These are phyloP conservation scores for Ruditapes philippinarum DNA, from an alignment of 1,140 invertebrate genomes.

Conservation along the genomic window DNA sequence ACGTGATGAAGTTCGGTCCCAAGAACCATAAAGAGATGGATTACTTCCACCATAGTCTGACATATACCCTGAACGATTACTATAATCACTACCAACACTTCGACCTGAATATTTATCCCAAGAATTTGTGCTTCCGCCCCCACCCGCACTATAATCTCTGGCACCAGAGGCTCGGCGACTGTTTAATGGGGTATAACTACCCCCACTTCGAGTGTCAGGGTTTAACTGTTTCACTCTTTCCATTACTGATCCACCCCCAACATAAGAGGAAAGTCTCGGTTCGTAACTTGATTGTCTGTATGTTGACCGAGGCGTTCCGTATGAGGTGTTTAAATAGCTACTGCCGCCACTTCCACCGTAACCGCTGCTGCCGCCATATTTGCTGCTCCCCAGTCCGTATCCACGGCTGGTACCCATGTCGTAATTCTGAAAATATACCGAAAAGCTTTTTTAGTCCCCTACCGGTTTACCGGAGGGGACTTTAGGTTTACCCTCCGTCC, in stretches of 20 bases:
- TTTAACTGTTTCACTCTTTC: conserved; percentile 58
- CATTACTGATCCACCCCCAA: conserved; percentile 62
- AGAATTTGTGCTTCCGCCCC: conserved; percentile 55
- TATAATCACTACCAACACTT: conserved; percentile 79
- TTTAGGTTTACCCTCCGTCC: too few relatives aligned
- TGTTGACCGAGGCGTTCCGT: conserved; percentile 68
- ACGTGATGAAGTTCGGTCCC: conserved; percentile 78
- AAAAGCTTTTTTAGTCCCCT: too few relatives aligned
- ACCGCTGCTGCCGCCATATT: conserved; percentile 66
- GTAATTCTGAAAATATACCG: conserved; percentile 71
- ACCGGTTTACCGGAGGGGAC: too few relatives aligned
- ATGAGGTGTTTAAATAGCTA: conserved; percentile 75
- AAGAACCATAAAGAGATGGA: conserved; percentile 79
- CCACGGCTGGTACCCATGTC: conserved; percentile 74
- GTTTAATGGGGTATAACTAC: conserved; percentile 67
- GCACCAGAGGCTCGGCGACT: conserved; percentile 63
- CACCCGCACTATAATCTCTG: conserved; percentile 71
- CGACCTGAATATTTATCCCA: conserved; percentile 79
- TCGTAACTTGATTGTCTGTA: conserved; percentile 72
- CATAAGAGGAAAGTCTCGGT: conserved; percentile 63
- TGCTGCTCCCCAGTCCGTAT: conserved; percentile 46
- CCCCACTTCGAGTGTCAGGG: conserved; percentile 48
- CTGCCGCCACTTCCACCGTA: conserved; percentile 67
- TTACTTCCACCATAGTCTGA: conserved; percentile 84
- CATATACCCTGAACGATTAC: conserved; percentile 81